phyloP scores from a whole-genome alignment of 1,140 invertebrate genomes.

The Augochlora pura region DNA sequence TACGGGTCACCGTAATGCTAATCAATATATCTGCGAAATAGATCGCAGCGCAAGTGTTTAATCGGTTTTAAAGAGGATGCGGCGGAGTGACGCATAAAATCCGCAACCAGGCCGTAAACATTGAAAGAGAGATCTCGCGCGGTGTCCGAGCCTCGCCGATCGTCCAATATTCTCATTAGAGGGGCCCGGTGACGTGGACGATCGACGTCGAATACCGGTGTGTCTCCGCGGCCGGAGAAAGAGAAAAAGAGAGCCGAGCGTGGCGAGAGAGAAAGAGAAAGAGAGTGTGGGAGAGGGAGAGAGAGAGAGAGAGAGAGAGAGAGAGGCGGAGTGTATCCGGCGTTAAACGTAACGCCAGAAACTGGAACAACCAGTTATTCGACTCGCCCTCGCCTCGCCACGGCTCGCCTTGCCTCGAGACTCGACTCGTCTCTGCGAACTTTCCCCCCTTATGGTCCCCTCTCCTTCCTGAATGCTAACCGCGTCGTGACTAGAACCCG shows the following conservation, averaged over 20 bases:
- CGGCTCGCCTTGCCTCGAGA: constrained; percentile 24
- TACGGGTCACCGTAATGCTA: no score
- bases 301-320: not conserved
- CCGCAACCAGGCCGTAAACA: no score
- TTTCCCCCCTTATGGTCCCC: constrained; percentile 21
- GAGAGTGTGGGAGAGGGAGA: not conserved
- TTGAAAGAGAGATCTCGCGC: no score
- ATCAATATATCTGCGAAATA: no score
- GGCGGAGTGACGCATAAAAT: no score
- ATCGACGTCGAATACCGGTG: constrained; percentile 40
- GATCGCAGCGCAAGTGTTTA: no score
- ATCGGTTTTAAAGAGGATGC: no score
- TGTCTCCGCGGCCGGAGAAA: not conserved
- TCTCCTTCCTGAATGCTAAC: constrained; percentile 3
- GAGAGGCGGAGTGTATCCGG: constrained; percentile 32
- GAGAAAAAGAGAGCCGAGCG: not conserved
- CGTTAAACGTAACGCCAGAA: constrained; percentile 61
- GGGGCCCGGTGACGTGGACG: constrained; percentile 25
- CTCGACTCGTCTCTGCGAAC: constrained; percentile 50
- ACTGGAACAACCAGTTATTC: constrained; percentile 67
- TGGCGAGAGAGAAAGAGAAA: not conserved
- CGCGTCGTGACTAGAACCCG: constrained; percentile 21
- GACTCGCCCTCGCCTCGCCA: constrained; percentile 32
- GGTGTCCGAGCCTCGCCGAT: no score
- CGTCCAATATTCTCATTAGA: not conserved